These are phyloP conservation scores for Rhorus exstirpatorius DNA, from an alignment of 2,888 invertebrate species.

Conservation along the genomic window DNA sequence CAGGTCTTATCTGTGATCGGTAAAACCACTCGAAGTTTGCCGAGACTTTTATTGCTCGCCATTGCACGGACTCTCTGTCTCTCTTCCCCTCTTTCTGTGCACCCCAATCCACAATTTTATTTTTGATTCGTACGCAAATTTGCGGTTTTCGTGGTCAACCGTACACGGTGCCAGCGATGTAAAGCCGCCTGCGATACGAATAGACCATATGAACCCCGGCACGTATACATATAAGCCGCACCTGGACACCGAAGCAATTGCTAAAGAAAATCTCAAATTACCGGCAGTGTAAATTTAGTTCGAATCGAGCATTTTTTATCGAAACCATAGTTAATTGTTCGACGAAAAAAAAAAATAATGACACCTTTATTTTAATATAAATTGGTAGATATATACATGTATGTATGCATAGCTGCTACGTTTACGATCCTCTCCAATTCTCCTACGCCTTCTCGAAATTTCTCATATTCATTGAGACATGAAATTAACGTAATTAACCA, in stretches of 20 bases:
- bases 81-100: neutral
- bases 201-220: too few relatives aligned
- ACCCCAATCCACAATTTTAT: conserved; percentile 28
- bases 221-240: too few relatives aligned
- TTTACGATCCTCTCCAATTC: neutral
- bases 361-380: neutral
- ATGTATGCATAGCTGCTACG: neutral
- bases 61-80: conserved; percentile 39
- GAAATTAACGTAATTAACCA: conserved; percentile 69
- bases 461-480: conserved; percentile 65
- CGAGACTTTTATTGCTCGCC: conserved; percentile 71
- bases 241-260: too few relatives aligned
- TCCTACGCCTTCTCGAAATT: conserved; percentile 23
- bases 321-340: too few relatives aligned
- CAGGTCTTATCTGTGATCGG: conserved; percentile 70
- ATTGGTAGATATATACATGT: neutral
- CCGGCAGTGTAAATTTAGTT: too few relatives aligned
- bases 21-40: conserved; percentile 63
- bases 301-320: too few relatives aligned
- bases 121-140: conserved; percentile 44
- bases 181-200: neutral
- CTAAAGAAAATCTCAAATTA: too few relatives aligned
- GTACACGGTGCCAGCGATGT: neutral
- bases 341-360: conserved; percentile 25
- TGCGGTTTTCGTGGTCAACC: conserved; percentile 53